These are phyloP conservation scores for Orchesella flavescens DNA, from an alignment of 2,888 invertebrate genomes.

Conservation along the genomic window DNA sequence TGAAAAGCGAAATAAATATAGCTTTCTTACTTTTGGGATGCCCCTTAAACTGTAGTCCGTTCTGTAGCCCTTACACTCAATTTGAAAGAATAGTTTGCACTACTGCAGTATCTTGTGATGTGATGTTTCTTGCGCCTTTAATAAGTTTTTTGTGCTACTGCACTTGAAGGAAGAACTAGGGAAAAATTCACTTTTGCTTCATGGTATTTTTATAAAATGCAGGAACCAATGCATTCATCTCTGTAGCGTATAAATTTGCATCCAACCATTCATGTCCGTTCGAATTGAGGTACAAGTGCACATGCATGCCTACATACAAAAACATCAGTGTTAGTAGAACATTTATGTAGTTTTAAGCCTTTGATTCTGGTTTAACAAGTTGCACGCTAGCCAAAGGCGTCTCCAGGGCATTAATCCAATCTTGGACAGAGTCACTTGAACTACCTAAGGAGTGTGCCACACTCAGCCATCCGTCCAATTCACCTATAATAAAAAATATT, in stretches of 20 bases:
- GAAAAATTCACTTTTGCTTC: conserved; percentile 3
- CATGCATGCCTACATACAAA: neutral
- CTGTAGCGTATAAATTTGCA: too few relatives aligned
- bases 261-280: too few relatives aligned
- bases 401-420: conserved; percentile 37
- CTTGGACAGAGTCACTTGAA: neutral
- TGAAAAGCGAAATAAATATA: too few relatives aligned
- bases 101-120: conserved; percentile 11
- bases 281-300: too few relatives aligned
- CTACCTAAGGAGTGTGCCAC: conserved; percentile 2
- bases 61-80: too few relatives aligned
- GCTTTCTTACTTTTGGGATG: too few relatives aligned
- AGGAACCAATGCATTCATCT: too few relatives aligned
- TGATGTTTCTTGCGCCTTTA: neutral
- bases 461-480: neutral
- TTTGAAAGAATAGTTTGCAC: neutral
- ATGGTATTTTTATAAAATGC: too few relatives aligned
- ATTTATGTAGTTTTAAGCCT: neutral
- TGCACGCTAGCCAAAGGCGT: conserved; percentile 27
- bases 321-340: neutral
- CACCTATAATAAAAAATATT: too few relatives aligned
- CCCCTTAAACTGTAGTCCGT: too few relatives aligned
- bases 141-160: neutral
- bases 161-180: conserved; percentile 26
- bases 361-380: neutral